phyloP scores from a whole-genome alignment of 2,113 vertebrate genomes.

The Mus musculus region GRCm39 chr3:75413501-75414000 shows the following conservation, averaged over 20 bases:
- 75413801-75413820: neutral
- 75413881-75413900: neutral
- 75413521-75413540: no score
- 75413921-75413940: neutral
- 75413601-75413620: no score
- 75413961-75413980: neutral
- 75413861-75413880: neutral
- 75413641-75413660: neutral
- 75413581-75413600: no score
- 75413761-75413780: neutral
- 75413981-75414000: neutral
- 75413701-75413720: neutral
- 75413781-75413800: neutral
- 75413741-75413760: neutral
- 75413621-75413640: neutral
- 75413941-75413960: neutral
- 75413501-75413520: no score
- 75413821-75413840: no score
- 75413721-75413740: neutral
- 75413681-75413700: neutral
- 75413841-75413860: neutral
- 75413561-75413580: no score
- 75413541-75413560: no score
- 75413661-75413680: neutral
- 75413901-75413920: conserved; percentile 20